Percentiles rank a stretch among this genome's conserved stretches.
phyloP scores from a whole-genome alignment of 2,888 invertebrate genomes.

The Amphipyra berbera region DNA sequence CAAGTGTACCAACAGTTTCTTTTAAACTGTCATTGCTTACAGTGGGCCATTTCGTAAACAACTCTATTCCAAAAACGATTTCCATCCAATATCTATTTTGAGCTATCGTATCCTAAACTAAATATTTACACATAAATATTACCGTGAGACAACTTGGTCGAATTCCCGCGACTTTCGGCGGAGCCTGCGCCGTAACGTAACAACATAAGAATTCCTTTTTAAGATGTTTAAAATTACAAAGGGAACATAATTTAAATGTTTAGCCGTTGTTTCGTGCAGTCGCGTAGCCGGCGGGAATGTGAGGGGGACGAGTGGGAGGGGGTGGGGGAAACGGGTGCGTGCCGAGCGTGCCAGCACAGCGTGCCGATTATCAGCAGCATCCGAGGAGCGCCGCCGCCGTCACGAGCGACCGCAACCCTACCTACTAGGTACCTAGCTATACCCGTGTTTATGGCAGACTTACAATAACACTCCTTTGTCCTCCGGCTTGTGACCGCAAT shows the following conservation, averaged over 20 bases:
- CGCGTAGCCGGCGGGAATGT: slow-evolving; percentile 46
- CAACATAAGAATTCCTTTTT: slow-evolving; percentile 50
- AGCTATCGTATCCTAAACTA: slow-evolving; percentile 13
- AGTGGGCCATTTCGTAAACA: background rate
- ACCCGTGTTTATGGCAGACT: slow-evolving; percentile 24
- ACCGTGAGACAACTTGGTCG: slow-evolving; percentile 27
- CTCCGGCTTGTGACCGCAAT: slow-evolving; percentile 42
- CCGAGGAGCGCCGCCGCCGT: slow-evolving; percentile 39
- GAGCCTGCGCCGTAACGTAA: slow-evolving; percentile 36
- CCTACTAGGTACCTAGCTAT: slow-evolving; percentile 12
- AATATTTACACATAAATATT: slow-evolving; percentile 22
- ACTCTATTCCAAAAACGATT: slow-evolving; percentile 8
- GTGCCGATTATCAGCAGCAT: slow-evolving; percentile 50
- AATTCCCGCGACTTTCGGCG: slow-evolving; percentile 27
- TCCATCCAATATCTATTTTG: slow-evolving; percentile 8
- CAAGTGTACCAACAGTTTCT: no score
- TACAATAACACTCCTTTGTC: slow-evolving; percentile 46
- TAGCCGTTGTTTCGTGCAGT: slow-evolving; percentile 49
- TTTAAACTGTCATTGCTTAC: no score
- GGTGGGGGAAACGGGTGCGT: slow-evolving; percentile 33
- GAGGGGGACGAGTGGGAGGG: slow-evolving; percentile 1
- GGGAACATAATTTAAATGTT: slow-evolving; percentile 58
- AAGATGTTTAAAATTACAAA: slow-evolving; percentile 59
- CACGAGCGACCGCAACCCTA: slow-evolving; percentile 43
- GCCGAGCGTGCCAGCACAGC: slow-evolving; percentile 52